These are phyloP conservation scores for Poecile montanus DNA, from an alignment of 2,797 vertebrate species.

Conservation along the genomic window DNA sequence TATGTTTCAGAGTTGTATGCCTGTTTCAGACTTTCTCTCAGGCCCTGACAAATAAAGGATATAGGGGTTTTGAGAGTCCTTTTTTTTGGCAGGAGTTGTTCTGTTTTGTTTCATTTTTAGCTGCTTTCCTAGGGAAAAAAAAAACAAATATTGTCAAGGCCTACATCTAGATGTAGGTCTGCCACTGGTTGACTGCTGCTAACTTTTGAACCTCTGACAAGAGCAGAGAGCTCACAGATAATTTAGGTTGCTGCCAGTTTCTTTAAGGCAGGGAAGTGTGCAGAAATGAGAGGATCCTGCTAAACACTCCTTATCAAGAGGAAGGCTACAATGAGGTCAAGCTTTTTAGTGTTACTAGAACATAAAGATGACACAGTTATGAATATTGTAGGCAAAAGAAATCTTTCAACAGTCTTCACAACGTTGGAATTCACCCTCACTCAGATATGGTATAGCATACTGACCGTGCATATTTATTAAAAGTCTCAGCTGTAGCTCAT, in stretches of 20 bases:
- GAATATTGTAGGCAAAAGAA: background rate
- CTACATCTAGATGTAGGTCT: background rate
- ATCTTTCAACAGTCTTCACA: background rate
- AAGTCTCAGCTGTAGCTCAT: background rate
- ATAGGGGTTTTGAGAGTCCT: background rate
- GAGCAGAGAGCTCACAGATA: background rate
- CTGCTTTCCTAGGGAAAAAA: background rate
- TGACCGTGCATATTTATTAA: background rate
- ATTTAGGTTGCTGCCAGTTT: background rate
- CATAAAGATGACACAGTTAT: background rate
- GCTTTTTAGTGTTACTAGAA: background rate
- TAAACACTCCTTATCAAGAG: background rate
- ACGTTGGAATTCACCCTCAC: background rate
- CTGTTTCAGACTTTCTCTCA: background rate
- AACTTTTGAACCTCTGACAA: background rate
- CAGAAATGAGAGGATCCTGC: background rate
- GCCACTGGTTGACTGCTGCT: background rate
- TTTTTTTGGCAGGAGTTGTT: background rate
- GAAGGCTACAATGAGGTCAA: background rate
- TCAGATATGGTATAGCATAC: accelerated
- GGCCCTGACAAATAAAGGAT: background rate
- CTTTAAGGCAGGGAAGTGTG: background rate
- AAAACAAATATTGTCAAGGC: background rate
- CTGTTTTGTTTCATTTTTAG: background rate
- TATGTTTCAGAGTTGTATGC: background rate